Evolutionary conservation across 2,113 vertebrate species (phyloP), one percentile per base, ranked within the genome.

Genomic region (Mesembrinibis cayennensis): DNA sequence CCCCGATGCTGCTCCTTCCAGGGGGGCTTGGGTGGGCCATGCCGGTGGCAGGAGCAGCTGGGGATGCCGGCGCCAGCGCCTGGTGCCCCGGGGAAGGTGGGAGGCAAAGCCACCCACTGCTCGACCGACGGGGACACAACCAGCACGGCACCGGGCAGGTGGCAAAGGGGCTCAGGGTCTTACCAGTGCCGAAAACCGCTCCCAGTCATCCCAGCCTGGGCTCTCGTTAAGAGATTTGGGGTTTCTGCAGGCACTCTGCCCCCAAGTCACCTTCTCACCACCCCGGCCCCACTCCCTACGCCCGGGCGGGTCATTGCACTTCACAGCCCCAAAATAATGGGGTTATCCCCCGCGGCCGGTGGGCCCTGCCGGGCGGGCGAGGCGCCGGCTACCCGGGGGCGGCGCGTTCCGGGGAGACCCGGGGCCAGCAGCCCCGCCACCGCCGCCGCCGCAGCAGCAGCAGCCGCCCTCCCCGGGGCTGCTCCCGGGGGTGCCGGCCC

Each of bases 21-120:
- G 63, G 0, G 30, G 49, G 32, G 21, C 49, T 50, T 0, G 36
- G 12, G 13, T 0, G 49, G 13, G 18, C 25, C 26, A 7, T 1
- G 56, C 38, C 2, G 50, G 14, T 0, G 55, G 52, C 61, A 12
- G 32, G 27, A 16, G 52, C 52, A 18, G 52, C 66, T 3, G 42
- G 30, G 26, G 38, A 32, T 11, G n/a, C 10, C 13, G 3, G 15
- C 34, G 70, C 18, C 49, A 29, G 71, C 40, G 18, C 40, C 30
- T 4, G 2, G 20, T 1, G 42, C 34, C 36, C 26, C 19, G 18
- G 49, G 27, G 27, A 59, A 69, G 79, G 23, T 0, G 52, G 47
- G 20, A 44, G 16, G 52, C 89, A 42, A 40, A 78, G 44, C 50
- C 70, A 34, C 45, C 22, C 58, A 3, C 6, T 0, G 36, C 56